These are phyloP conservation scores for Gouania willdenowi DNA, from an alignment of 2,797 vertebrate genomes.

Conservation along the genomic window DNA sequence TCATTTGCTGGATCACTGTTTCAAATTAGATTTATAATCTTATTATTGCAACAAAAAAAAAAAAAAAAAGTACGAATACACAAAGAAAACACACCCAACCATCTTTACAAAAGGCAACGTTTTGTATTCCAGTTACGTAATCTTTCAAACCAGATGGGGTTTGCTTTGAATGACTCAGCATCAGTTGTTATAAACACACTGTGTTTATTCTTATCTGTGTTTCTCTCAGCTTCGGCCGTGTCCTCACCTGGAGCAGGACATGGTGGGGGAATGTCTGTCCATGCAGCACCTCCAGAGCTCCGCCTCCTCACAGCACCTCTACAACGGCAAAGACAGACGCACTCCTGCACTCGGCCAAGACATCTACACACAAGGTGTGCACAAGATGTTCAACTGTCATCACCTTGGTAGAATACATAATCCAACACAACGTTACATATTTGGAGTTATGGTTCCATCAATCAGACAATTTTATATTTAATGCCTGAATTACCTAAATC, in stretches of 20 bases:
- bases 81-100: no score
- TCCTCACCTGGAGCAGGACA: slow-evolving; percentile 83
- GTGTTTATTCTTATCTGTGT: slow-evolving; percentile 21
- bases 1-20: slow-evolving; percentile 45
- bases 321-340: slow-evolving; percentile 82
- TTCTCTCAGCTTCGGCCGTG: slow-evolving; percentile 80
- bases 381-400: neutral
- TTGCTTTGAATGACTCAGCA: slow-evolving; percentile 9
- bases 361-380: slow-evolving; percentile 83
- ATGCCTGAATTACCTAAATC: neutral
- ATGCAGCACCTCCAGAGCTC: slow-evolving; percentile 85
- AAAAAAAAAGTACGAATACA: neutral
- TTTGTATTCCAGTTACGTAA: slow-evolving; percentile 27
- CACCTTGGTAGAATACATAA: neutral
- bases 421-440: neutral
- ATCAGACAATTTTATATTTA: neutral
- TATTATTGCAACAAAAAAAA: slow-evolving; percentile 34
- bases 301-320: slow-evolving; percentile 77
- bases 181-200: neutral
- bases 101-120: slow-evolving; percentile 3
- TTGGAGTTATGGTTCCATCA: neutral
- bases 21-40: slow-evolving; percentile 44
- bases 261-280: slow-evolving; percentile 85
- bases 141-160: slow-evolving; percentile 23
- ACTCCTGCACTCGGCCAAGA: slow-evolving; percentile 80